phyloP scores from a whole-genome alignment of 2,113 vertebrate species.

The Scomber japonicus region DNA sequence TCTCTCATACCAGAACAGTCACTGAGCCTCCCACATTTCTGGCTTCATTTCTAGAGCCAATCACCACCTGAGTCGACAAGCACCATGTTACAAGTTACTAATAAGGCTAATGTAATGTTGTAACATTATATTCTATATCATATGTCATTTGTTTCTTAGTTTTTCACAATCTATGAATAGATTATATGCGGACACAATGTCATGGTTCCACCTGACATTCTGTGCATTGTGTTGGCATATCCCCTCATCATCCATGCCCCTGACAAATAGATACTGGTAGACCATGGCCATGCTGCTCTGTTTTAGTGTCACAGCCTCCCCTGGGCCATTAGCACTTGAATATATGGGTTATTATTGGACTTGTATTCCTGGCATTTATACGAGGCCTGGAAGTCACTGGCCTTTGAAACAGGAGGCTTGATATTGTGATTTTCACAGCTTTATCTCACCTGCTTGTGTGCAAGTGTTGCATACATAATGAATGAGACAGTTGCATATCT shows the following conservation, averaged over 20 bases:
- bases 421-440: not conserved
- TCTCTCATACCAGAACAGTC: no score
- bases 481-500: constrained; percentile 24
- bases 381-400: not conserved
- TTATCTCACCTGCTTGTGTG: constrained; percentile 4
- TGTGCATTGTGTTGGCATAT: not conserved
- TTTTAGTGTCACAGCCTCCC: constrained; percentile 4
- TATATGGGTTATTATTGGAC: constrained; percentile 25
- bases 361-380: constrained; percentile 34
- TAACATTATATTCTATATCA: no score
- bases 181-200: not conserved
- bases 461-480: constrained; percentile 36
- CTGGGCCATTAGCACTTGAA: not conserved
- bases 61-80: no score
- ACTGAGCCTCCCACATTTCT: no score
- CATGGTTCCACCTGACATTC: not conserved
- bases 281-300: not conserved
- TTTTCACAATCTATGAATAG: not conserved
- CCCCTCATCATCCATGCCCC: not conserved
- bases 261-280: constrained; percentile 18
- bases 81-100: no score
- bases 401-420: constrained; percentile 2
- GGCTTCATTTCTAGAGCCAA: no score
- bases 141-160: no score
- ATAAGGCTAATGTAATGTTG: no score